These are phyloP conservation scores for Diaphora mendica DNA, from an alignment of 2,888 invertebrate genomes.

Conservation along the genomic window DNA sequence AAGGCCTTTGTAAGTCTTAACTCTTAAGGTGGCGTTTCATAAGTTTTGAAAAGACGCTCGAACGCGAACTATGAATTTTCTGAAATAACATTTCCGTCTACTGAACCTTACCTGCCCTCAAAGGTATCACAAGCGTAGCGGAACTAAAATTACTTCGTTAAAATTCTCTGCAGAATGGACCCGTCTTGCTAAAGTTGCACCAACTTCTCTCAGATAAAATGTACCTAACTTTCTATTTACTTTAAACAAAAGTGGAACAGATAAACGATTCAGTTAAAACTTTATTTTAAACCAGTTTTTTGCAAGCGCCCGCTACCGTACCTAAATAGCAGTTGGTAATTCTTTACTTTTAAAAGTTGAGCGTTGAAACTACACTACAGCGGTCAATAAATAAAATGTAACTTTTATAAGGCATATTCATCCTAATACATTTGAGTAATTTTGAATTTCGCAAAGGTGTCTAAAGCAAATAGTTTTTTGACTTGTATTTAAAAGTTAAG, in stretches of 20 bases:
- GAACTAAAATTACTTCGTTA: constrained; percentile 23
- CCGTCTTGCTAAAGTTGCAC: constrained; percentile 8
- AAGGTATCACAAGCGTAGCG: constrained; percentile 10
- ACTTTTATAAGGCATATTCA: not conserved
- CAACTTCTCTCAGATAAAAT: constrained; percentile 26
- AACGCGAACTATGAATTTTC: constrained; percentile 5
- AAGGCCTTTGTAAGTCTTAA: no score
- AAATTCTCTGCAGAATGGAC: constrained; percentile 18
- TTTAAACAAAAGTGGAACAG: constrained; percentile 26
- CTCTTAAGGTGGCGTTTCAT: not conserved
- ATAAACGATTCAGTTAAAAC: constrained; percentile 21
- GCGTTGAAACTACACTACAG: not conserved
- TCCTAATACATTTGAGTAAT: not conserved
- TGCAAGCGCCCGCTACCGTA: not conserved
- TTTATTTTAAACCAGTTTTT: constrained; percentile 19
- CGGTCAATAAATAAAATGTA: not conserved
- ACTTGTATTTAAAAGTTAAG: not conserved
- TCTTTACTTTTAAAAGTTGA: constrained; percentile 5
- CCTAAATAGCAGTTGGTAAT: not conserved
- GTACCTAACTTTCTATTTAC: constrained; percentile 21
- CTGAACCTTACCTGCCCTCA: constrained; percentile 5
- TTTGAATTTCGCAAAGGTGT: not conserved
- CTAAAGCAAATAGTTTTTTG: not conserved
- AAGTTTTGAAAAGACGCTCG: not conserved
- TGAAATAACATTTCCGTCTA: constrained; percentile 16